Base-by-base conservation (phyloP, 2,113 vertebrate species). In the Vulpes vulpes region DNA sequence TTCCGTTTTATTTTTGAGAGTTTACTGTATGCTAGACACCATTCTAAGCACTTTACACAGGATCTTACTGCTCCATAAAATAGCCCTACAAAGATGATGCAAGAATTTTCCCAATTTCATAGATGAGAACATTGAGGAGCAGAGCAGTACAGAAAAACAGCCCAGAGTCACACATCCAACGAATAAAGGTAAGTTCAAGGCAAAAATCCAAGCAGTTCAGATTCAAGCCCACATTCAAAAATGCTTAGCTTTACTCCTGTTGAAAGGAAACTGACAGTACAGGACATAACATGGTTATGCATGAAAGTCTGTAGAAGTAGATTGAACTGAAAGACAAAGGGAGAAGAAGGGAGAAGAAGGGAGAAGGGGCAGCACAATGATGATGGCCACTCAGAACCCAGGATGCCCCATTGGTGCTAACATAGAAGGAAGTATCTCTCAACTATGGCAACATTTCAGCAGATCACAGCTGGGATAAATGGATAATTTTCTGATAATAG, bases 1-100 rank as follows among this genome's bases (percentile, higher is more conserved):
- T 85, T 96, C 53, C 51, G 53, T 67, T 97, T 84, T 69, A 89
- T 35, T 83, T 49, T 59, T 60, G 35, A 67, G 55, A 80, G 19
- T 73, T 88, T 89, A 73, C 22, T 94, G 8, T 32, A 76, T 67
- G n/a, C 16, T 53, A 43, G 19, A 71, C 17, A 96, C 32, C 43
- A 8, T 69, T 92, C 22, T 6, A 81, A 85, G 22, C 38, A 4
- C 19, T 89, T 89, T 76, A 60, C 19, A 11, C 69, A 35, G 62
- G 25, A 38, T 51, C 59, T 95, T 73, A 94, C 16, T 94, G 32
- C 71, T 73, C 8, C 15, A 80, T 43, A 69, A 15, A 88, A 91
- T 3, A 83, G 60, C 3, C 19, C 8, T 30, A 83, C 22, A 85
- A 53, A 73, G 49, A 74, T 82, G 65, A 89, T 35, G 59, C 64